A percentile compares a stretch with the other conserved stretches of the same genome.
phyloP scores from a whole-genome alignment of 2,888 invertebrate genomes.

The Hypselothyrea guttata region DNA sequence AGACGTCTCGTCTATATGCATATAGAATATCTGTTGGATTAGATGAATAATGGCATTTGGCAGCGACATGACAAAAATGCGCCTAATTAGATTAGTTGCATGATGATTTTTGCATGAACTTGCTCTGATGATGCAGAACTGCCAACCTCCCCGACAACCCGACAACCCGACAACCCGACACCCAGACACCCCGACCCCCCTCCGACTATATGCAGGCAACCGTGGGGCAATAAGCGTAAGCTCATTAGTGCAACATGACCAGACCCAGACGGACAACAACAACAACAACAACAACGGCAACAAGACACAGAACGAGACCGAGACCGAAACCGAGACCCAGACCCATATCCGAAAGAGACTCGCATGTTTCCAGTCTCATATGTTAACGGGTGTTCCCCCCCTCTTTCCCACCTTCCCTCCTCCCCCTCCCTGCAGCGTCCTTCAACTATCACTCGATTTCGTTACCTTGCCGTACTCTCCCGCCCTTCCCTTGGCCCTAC shows the following conservation, averaged over 20 bases:
- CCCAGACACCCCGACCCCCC: neutral
- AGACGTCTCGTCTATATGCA: slow-evolving; percentile 2
- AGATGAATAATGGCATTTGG: slow-evolving; percentile 62
- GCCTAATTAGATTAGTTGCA: slow-evolving; percentile 73
- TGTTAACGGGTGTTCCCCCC: no score
- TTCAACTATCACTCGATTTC: no score
- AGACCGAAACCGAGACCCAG: slow-evolving; percentile 38
- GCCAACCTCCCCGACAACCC: slow-evolving; percentile 2
- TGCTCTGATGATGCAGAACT: slow-evolving; percentile 55
- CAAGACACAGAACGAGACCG: slow-evolving; percentile 9
- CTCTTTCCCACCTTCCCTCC: no score
- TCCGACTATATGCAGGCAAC: neutral
- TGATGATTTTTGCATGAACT: slow-evolving; percentile 61
- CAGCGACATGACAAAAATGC: slow-evolving; percentile 67
- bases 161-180: neutral
- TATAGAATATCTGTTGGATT: slow-evolving; percentile 44
- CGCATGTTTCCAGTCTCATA: no score
- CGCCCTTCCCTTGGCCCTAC: no score
- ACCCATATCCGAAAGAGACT: slow-evolving; percentile 20
- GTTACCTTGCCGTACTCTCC: no score
- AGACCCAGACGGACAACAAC: slow-evolving; percentile 46
- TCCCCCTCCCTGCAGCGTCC: no score
- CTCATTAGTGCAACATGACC: slow-evolving; percentile 59
- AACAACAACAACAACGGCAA: no score
- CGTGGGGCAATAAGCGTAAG: slow-evolving; percentile 37